These are phyloP conservation scores for Ellobius talpinus DNA, from an alignment of 2,113 vertebrate genomes.

Conservation along the genomic window DNA sequence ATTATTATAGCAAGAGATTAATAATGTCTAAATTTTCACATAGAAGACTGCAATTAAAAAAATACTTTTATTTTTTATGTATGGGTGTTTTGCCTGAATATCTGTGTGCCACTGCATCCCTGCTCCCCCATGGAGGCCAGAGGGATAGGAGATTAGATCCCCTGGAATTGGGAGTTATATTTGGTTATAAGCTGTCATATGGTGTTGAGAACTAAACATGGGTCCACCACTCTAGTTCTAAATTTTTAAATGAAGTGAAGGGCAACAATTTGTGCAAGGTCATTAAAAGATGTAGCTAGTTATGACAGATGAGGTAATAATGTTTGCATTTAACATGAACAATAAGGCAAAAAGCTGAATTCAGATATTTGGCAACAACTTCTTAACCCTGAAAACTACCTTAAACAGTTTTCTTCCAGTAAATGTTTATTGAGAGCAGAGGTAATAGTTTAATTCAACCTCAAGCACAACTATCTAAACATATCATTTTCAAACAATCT, in stretches of 20 bases:
- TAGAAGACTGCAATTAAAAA: neutral
- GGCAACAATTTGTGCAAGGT: neutral
- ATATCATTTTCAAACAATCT: conserved; percentile 13
- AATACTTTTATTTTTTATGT: too few relatives aligned
- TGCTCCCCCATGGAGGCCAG: neutral
- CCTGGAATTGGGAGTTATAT: neutral
- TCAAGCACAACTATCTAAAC: conserved; percentile 25
- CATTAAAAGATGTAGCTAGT: conserved; percentile 7
- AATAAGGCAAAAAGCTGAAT: conserved; percentile 46
- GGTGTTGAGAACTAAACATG: neutral
- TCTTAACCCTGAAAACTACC: neutral
- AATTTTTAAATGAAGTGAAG: neutral
- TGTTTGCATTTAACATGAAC: neutral
- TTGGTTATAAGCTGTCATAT: neutral
- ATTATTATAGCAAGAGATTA: neutral
- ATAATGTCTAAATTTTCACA: neutral
- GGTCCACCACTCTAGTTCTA: neutral
- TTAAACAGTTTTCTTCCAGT: conserved; percentile 2
- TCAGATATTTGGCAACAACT: conserved; percentile 24
- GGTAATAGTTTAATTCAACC: neutral
- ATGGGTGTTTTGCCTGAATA: neutral
- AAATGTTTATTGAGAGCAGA: conserved; percentile 23
- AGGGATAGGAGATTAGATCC: neutral
- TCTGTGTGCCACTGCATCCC: neutral
- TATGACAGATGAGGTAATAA: neutral